These are phyloP conservation scores for Fragum sueziense DNA, from an alignment of 2,888 invertebrate species.

Conservation along the genomic window DNA sequence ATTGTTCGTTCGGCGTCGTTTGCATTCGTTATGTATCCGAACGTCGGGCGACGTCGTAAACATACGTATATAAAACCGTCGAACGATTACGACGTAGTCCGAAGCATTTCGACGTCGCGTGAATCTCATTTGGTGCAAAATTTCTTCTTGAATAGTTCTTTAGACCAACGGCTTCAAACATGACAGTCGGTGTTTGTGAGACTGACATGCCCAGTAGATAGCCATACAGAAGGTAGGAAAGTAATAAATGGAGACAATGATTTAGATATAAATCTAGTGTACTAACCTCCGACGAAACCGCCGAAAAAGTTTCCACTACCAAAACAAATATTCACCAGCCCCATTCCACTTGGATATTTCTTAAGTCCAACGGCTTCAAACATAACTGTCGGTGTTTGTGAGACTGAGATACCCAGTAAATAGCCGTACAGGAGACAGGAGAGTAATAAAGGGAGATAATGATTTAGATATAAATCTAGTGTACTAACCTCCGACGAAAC, in stretches of 20 bases:
- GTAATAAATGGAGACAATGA: conserved; percentile 36
- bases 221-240: conserved; percentile 44
- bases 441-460: conserved; percentile 48
- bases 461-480: too few species aligned
- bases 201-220: conserved; percentile 46
- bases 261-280: too few species aligned
- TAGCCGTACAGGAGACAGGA: conserved; percentile 46
- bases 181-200: conserved; percentile 50
- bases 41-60: too few species aligned
- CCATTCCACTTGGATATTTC: conserved; percentile 49
- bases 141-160: conserved; percentile 43
- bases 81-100: too few species aligned
- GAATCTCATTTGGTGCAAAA: too few species aligned
- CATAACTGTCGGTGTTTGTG: conserved; percentile 54
- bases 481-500: conserved; percentile 40
- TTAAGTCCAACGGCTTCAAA: conserved; percentile 50
- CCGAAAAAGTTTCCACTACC: conserved; percentile 48
- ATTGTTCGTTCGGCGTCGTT: too few species aligned
- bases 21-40: too few species aligned
- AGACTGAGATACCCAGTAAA: conserved; percentile 47
- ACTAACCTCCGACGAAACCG: conserved; percentile 39
- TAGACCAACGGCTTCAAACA: conserved; percentile 53
- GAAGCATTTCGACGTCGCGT: too few species aligned
- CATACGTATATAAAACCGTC: too few species aligned
- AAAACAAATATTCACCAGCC: conserved; percentile 45